Base-by-base conservation (phyloP, 2,113 vertebrate species). In the Festucalex cinctus region DNA sequence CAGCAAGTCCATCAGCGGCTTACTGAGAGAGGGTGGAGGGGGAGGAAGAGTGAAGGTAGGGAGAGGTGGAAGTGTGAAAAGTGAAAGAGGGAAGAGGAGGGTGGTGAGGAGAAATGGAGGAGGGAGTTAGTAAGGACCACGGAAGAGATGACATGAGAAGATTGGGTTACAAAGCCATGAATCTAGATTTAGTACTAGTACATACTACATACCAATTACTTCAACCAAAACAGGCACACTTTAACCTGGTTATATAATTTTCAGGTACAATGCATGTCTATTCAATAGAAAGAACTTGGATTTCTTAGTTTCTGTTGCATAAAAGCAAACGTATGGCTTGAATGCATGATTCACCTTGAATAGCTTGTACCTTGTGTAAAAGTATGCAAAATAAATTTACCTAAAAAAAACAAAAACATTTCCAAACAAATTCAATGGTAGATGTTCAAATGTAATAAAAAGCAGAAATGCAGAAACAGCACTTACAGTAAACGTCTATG, bases 1-100 rank as follows among this genome's bases (percentile, higher is more conserved):
- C 86, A 98, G 85, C 0, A 99, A 80, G 88, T 99, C 97, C 96
- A 99, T 98, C 91, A 98, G 91, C 37, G 96, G 95, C 85, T 95
- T 95, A 86, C 97, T 99, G 91, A 12, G 53, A 63, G 72, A 78
- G 20, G 48, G 14, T 13, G 43, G 10, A 13, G 10, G 19, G 35
- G 32, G 63, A 87, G 60, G 51, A 70, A 74, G 28, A 75, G 67
- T 88, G 68, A 65, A 28, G 54, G 54, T 16, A 32, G 65, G 83
- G 61, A 62, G 32, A 74, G 32, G 61, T 6, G 35, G 56, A 70
- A 66, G 69, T 32, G 54, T 32, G 17, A 57, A 75, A 75, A 78
- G 71, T 61, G 66, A 71, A 63, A 71, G 63, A 56, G 36, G 43
- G 51, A 22, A 61, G 70, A 63, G 35, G 32, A 51, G 64, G 28